Conservation (phyloP, 2,797 vertebrate genomes). For the Neopelma chrysocephalum region DNA sequence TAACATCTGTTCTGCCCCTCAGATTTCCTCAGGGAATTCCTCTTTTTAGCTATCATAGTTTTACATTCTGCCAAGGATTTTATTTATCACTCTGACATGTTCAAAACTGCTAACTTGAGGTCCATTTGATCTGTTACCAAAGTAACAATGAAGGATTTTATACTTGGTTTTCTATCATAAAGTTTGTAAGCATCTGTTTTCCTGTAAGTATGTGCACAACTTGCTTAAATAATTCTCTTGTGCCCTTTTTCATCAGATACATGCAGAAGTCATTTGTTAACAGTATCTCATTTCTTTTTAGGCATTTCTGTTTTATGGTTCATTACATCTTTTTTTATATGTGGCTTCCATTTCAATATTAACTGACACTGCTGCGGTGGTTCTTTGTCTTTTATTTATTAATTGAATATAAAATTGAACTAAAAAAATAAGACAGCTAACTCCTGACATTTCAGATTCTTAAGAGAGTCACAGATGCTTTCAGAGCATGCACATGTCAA, state of each 20-base stretch:
- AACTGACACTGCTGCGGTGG: neutral
- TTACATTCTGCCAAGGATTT: slow-evolving; percentile 17
- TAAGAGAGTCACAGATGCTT: neutral
- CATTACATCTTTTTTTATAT: neutral
- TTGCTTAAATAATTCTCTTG: neutral
- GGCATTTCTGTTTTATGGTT: neutral
- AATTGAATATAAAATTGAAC: too few species aligned
- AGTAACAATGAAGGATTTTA: neutral
- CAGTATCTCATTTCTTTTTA: neutral
- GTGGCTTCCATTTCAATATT: neutral
- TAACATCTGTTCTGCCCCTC: slow-evolving; percentile 37
- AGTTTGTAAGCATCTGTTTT: neutral
- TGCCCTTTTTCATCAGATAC: neutral
- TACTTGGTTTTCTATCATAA: neutral
- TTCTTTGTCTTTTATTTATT: too few species aligned
- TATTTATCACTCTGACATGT: neutral
- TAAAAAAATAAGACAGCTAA: neutral
- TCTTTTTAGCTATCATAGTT: slow-evolving; percentile 5
- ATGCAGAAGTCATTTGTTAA: neutral
- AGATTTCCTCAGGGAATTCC: slow-evolving; percentile 46
- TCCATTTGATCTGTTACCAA: neutral
- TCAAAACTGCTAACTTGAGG: slow-evolving; percentile 19
- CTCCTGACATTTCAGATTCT: neutral
- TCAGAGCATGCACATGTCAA: neutral
- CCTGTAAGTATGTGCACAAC: neutral